Evolutionary conservation across 2,797 vertebrate genomes (phyloP), one percentile per base, ranked within the genome.

Genomic region (Notoglanidium macrostoma): DNA sequence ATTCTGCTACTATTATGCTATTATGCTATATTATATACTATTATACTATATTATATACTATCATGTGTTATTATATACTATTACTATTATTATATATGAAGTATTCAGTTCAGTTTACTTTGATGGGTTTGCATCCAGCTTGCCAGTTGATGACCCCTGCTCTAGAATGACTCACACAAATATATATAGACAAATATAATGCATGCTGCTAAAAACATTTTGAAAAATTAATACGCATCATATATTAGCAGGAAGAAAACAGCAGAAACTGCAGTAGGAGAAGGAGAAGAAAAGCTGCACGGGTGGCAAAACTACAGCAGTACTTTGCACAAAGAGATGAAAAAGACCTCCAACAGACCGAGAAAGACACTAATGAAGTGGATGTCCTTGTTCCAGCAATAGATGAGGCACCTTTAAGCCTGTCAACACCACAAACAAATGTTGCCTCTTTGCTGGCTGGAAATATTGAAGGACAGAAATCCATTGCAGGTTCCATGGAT

Each of bases 171-270:
- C 26, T 81, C 74, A 54, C 14, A 54, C 2, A 49, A 51, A 26
- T 35, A 55, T 26, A 74, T 74, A 6, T n/a, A 74, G 46, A 51
- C n/a, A 51, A 51, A 51, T 17, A 51, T 54, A 26, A 76, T 74
- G 44, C 17, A 23, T 49, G 44, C 44, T 54, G 12, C 46, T 76
- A 14, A 78, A 55, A 78, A 10, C n/a, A 32, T 77, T 23, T 87
- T 2, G 63, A 35, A 78, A 54, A 32, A 7, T 29, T 40, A 90
- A 89, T 70, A 91, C 0, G 85, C 29, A 46, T 61, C 93, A 79
- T 93, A 85, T 84, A 90, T 74, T 49, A 88, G 90, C 93, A 96
- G 95, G 81, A 87, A 3, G 94, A 95, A 86, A 93, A 72, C 68
- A 92, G 87, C 81, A 88, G 32, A 85, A 93, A 91, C 90, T 35